These are phyloP conservation scores for Rhyacophila evoluta DNA, from an alignment of 2,888 invertebrate genomes.

Conservation along the genomic window DNA sequence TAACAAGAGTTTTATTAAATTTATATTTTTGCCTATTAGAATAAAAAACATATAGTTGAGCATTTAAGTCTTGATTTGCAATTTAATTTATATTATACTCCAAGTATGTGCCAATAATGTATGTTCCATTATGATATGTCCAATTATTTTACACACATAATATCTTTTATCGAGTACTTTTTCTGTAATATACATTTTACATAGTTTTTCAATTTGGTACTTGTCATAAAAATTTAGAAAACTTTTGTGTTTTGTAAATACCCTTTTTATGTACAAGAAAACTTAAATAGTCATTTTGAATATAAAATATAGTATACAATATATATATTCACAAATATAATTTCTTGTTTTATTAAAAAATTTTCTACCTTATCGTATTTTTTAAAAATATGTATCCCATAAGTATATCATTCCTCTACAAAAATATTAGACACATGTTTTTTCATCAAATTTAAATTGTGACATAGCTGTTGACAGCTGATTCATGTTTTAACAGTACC, in stretches of 20 bases:
- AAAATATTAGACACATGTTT: too few relatives aligned
- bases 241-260: neutral
- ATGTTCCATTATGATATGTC: neutral
- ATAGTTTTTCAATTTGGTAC: slow-evolving; percentile 17
- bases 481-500: too few relatives aligned
- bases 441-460: too few relatives aligned
- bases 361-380: too few relatives aligned
- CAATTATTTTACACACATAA: neutral
- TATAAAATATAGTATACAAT: slow-evolving; percentile 14
- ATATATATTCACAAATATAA: slow-evolving; percentile 18
- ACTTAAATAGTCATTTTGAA: neutral
- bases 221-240: neutral
- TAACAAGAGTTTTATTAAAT: neutral
- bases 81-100: neutral
- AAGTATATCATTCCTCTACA: too few relatives aligned
- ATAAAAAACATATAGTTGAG: neutral
- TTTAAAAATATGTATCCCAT: too few relatives aligned
- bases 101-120: neutral
- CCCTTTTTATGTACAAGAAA: neutral
- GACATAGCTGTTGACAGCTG: too few relatives aligned
- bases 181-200: too few relatives aligned
- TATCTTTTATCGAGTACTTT: too few relatives aligned
- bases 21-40: neutral
- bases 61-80: too few relatives aligned
- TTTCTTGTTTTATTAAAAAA: neutral